Evolutionary conservation across 2,797 vertebrate genomes (phyloP), one percentile per base, ranked within the genome.

Genomic region (Gymnothorax reevesii): DNA sequence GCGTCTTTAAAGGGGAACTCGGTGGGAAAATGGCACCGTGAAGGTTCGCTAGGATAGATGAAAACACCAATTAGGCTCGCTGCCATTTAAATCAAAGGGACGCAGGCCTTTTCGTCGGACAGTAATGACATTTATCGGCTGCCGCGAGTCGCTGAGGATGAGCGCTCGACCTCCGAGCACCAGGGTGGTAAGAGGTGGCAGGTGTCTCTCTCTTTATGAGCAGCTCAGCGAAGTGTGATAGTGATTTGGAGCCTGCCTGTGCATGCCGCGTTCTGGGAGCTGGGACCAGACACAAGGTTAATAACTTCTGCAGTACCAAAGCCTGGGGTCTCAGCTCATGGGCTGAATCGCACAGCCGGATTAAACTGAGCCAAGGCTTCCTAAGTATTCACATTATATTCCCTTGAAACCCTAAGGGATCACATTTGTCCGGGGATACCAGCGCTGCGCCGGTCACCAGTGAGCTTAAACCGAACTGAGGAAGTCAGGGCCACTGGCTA

Each of bases 31-130:
- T 60, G 82, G 82, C 54, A 62, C 22, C 69, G 69, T 86, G 55
- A 57, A 60, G 71, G 12, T 42, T 17, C 2, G 27, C 3, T 5
- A 3, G 33, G 17, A 49, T 7, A 49, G 15, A 5, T 7, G 71
- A 75, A 49, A 75, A 75, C 71, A 75, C 49, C 71, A 75, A 75
- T 75, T 75, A 75, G 71, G 27, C 71, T 3, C 27, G 3, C 33
- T 75, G 77, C 75, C 73, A 79, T 75, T 80, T 79, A 13, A 62
- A 83, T 59, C 84, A 66, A 64, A 42, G 83, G 79, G 8, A 57
- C n/a, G 52, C 54, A 22, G 79, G 49, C n/a, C 79, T 82, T 71
- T 82, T 57, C 6, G 55, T 22, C 17, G 7, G 7, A 33, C 49
- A n/a, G 49, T 25, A 57, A 66, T 66, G 83, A 17, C 60, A 66